A percentile compares a stretch with the other conserved stretches of the same genome.
These are phyloP conservation scores for Agriopis aurantiaria DNA, from an alignment of 2,888 invertebrate species.

Conservation along the genomic window DNA sequence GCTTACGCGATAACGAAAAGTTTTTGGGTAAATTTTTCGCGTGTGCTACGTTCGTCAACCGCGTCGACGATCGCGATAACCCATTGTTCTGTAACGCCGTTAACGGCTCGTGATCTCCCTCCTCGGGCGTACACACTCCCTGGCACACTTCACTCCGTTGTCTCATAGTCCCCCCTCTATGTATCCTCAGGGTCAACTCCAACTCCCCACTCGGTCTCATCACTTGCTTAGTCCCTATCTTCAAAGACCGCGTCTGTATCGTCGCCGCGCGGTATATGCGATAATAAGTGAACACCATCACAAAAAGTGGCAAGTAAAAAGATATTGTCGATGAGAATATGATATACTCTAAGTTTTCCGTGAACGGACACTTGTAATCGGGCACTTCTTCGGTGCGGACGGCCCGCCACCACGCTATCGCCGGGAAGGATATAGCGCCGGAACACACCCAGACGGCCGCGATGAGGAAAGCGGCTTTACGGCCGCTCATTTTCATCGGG, in stretches of 20 bases:
- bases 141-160: constrained; percentile 85
- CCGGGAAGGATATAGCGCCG: constrained; percentile 98
- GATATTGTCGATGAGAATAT: constrained; percentile 99
- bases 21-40: constrained; percentile 92
- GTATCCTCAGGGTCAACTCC: constrained; percentile 96
- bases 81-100: constrained; percentile 93
- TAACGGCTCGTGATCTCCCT: constrained; percentile 90
- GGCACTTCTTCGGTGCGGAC: constrained; percentile 93
- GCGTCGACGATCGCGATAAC: constrained; percentile 89
- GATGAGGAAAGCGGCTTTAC: constrained; percentile 94
- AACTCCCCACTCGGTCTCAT: constrained; percentile 94
- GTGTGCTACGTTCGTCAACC: constrained; percentile 87
- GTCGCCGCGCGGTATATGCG: constrained; percentile 97
- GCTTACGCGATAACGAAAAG: constrained; percentile 96
- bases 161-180: constrained; percentile 94
- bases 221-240: constrained; percentile 96
- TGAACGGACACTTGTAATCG: constrained; percentile 96
- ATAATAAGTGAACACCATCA: constrained; percentile 99
- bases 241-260: constrained; percentile 95
- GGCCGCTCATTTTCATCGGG: constrained; percentile 96
- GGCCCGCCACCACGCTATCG: constrained; percentile 98
- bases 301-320: constrained; percentile 97
- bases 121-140: constrained; percentile 89
- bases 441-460: constrained; percentile 98
- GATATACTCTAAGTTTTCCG: constrained; percentile 97